Percentiles rank a stretch among this genome's conserved stretches.
These are phyloP conservation scores for Astropecten irregularis DNA, from an alignment of 53 echinoderm and acorn worm genomes.

Conservation along the genomic window DNA sequence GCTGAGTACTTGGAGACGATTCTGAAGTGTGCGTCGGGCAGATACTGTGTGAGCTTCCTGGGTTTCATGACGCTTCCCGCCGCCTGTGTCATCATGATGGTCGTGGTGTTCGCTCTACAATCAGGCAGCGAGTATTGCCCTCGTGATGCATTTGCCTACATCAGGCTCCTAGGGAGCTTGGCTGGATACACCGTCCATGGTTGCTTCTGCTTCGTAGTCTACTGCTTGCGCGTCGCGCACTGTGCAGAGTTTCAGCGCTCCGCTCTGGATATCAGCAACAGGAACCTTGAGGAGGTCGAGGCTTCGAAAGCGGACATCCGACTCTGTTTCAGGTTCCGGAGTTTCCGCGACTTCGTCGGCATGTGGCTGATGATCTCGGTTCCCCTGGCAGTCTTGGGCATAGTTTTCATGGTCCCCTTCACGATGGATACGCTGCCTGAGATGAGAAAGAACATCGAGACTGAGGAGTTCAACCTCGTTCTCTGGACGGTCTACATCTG, in stretches of 20 bases:
- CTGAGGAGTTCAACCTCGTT: background rate
- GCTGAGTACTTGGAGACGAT: background rate
- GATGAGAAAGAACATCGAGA: background rate
- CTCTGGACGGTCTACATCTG: slow-evolving; percentile 4
- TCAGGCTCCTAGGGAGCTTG: background rate
- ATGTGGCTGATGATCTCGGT: background rate
- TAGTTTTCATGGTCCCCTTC: background rate
- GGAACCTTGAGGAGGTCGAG: background rate
- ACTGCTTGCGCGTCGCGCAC: background rate
- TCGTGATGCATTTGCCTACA: background rate
- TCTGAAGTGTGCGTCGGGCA: background rate
- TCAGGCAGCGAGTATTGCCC: background rate
- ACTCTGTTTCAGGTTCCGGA: background rate
- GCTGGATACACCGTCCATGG: slow-evolving; percentile 5
- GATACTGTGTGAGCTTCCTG: background rate
- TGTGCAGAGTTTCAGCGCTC: background rate
- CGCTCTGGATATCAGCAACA: background rate
- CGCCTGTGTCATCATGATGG: background rate
- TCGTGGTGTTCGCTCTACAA: background rate
- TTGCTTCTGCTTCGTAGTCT: slow-evolving; percentile 11
- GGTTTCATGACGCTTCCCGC: background rate
- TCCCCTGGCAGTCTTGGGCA: background rate
- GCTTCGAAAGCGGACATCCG: background rate
- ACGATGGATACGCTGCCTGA: background rate
- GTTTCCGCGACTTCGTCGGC: background rate